Conservation (phyloP, 2,797 vertebrate genomes). For the Pipistrellus pygmaeus region DNA sequence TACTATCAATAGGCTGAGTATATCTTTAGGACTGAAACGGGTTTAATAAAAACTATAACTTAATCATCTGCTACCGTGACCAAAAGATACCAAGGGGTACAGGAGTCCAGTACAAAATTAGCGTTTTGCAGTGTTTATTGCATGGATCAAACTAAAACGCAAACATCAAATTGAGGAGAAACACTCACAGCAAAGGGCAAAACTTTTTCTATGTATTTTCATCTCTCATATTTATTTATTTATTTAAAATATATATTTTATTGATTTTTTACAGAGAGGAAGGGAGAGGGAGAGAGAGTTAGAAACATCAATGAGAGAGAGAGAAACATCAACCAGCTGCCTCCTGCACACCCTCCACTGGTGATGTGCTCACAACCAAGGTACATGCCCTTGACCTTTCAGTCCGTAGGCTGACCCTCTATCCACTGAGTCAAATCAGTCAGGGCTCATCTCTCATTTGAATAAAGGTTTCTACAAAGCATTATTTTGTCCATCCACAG, state of each 20-base stretch:
- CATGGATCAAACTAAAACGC: neutral
- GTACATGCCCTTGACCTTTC: no score
- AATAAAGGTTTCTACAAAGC: neutral
- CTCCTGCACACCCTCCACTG: no score
- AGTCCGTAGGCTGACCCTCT: no score
- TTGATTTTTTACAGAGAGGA: no score
- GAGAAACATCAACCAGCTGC: no score
- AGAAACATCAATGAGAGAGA: no score
- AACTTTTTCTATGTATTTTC: neutral
- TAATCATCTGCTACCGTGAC: neutral
- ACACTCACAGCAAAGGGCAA: neutral
- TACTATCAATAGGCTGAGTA: slow-evolving; percentile 32
- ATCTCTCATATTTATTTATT: neutral
- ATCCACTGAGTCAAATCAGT: no score
- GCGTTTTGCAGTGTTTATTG: neutral
- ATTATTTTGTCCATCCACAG: neutral
- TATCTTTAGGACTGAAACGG: slow-evolving; percentile 27
- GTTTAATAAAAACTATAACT: slow-evolving; percentile 33
- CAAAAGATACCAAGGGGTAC: neutral
- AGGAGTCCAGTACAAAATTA: neutral
- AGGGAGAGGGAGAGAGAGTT: no score
- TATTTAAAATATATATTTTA: no score
- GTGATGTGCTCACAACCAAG: no score
- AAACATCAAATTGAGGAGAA: neutral
- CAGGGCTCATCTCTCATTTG: neutral